Base-by-base conservation (phyloP, 2,113 vertebrate genomes). In the Phylloscopus trochiloides region DNA sequence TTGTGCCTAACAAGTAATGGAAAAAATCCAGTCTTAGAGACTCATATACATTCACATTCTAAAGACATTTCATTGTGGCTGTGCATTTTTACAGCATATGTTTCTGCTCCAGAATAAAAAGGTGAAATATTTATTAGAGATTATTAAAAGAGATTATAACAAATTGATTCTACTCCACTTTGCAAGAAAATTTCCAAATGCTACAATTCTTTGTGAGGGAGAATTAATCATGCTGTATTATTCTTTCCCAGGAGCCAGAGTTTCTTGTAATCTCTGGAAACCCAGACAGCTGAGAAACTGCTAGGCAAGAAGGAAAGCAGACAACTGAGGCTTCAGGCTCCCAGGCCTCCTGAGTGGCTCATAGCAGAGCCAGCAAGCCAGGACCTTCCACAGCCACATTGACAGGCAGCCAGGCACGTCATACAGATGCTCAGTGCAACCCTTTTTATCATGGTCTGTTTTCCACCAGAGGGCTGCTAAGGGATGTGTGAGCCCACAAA, bases 361-460 rank as follows among this genome's bases (percentile, higher is more conserved):
- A 0, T 12, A 43, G 36, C 1, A 8, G 47, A 74, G 38, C 42
- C 57, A 70, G 42, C 32, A 58, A 13, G 13, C 9, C n/a, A 51
- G 34, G 48, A 71, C 34, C 34, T 55, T 21, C 13, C 29, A 6
- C 15, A 45, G 42, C 17, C 25, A 28, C 10, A 1, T 0, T 3
- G 47, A n/a, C 34, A n/a, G 10, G 7, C 38, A 79, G 19, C 52
- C 2, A 0, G 11, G 17, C 12, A 1, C 31, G 28, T 38, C 2
- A 0, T 15, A 13, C 10, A 1, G 3, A 25, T n/a, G 26, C 6
- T 42, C 68, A 22, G 6, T 4, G 31, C 4, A 47, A 21, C 9
- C 9, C 0, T 0, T 40, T 68, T 43, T 26, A 0, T 19, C 1
- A 0, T 1, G 1, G 7, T 43, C 18, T 14, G 8, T 18, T 86